Base-by-base conservation (phyloP, 2,797 vertebrate genomes). In the Ambastaia sidthimunki region DNA sequence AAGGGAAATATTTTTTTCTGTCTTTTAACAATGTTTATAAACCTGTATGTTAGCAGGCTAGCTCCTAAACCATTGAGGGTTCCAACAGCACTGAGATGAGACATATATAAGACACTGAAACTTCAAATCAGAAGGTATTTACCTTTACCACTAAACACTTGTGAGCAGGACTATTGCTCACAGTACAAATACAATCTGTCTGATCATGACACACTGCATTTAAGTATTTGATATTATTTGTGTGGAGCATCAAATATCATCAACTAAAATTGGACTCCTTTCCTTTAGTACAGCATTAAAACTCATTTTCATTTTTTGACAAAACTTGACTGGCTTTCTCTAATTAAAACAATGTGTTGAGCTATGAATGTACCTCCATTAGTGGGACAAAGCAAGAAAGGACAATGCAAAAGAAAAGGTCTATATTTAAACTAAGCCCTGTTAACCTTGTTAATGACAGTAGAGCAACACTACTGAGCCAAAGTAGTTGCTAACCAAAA, bases 351-450 rank as follows among this genome's bases (percentile, higher is more conserved):
- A 3, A 62, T 25, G 48, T 25, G 48, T 67, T 0, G 4, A 55
- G 19, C 21, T 54, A 81, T 41, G 11, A 75, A 52, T n/a, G 31
- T 67, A 31, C 19, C 54, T 68, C 62, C 34, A n/a, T 41, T 59
- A 6, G 7, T 69, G 34, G 13, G 44, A 72, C 71, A 68, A 76
- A 57, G 74, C 11, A 48, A 81, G 71, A 57, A 74, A 74, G 62
- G 67, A 81, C 47, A 67, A 31, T 21, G 28, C 48, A 72, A 50
- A 66, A 83, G 74, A 85, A 81, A 76, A 48, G 63, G n/a, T 81
- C 81, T 85, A 81, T 71, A 85, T 79, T 85, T 78, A 83, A 83
- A 81, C 81, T 85, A 85, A 85, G 81, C 82, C 76, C 63, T 44
- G 60, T 72, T 77, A 80, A 80, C 74, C 78, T 78, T 70, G 62